A percentile compares a stretch with the other conserved stretches of the same genome.
Evolutionary conservation across 2,888 invertebrate species (phyloP).

Genomic region (Dryobotodes eremita): DNA sequence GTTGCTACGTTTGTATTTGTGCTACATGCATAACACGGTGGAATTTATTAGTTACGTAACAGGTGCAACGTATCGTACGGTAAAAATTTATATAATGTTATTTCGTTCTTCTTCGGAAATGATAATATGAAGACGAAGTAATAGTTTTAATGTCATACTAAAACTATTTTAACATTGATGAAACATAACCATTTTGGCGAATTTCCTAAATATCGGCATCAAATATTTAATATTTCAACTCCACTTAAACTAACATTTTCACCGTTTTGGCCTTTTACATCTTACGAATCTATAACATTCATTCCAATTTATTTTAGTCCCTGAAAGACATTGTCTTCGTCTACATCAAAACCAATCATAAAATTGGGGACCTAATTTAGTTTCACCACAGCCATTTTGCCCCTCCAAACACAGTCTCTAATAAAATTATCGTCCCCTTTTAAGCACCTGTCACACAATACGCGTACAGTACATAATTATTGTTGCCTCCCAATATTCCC

Average conservation of each 20-base stretch:
- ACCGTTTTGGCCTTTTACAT: neutral
- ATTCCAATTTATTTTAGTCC: neutral
- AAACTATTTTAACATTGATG: neutral
- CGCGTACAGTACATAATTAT: neutral
- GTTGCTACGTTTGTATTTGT: constrained; percentile 3
- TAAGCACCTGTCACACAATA: neutral
- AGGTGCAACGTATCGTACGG: neutral
- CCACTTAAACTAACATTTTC: neutral
- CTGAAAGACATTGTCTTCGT: neutral
- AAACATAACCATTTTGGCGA: neutral
- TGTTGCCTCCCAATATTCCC: neutral
- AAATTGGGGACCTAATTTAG: neutral
- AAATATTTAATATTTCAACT: no score
- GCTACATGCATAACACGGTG: neutral
- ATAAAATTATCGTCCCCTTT: neutral
- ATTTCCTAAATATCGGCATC: neutral
- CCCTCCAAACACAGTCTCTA: neutral
- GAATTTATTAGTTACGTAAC: neutral
- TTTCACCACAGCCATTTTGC: neutral
- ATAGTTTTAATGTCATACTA: neutral
- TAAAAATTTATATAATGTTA: no score
- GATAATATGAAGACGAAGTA: neutral
- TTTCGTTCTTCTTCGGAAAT: neutral
- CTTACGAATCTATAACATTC: neutral
- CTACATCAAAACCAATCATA: neutral